These are phyloP conservation scores for Torymus auratus DNA, from an alignment of 2,888 invertebrate genomes.

Conservation along the genomic window DNA sequence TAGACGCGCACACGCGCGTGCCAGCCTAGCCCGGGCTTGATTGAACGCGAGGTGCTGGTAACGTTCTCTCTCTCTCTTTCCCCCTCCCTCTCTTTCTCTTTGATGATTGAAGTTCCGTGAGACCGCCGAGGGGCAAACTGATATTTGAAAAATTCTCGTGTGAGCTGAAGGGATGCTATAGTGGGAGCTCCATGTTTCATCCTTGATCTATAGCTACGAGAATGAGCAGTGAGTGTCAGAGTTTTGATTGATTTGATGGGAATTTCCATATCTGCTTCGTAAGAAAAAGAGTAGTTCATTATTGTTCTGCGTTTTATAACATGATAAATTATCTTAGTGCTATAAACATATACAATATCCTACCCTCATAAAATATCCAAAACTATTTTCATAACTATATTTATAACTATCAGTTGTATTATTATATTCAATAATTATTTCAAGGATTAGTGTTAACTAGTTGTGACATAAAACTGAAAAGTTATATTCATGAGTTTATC, in stretches of 20 bases:
- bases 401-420: too few relatives aligned
- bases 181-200: background rate
- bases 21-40: conserved; percentile 14
- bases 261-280: background rate
- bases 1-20: conserved; percentile 9
- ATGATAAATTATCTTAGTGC: too few relatives aligned
- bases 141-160: background rate
- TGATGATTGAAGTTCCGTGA: conserved; percentile 22
- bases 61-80: too few relatives aligned
- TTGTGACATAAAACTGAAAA: background rate
- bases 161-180: background rate
- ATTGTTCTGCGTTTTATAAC: too few relatives aligned
- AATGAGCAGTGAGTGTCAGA: background rate
- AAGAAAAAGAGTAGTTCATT: too few relatives aligned
- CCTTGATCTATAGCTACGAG: background rate
- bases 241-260: conserved; percentile 1
- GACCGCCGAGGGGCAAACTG: background rate
- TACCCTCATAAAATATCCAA: too few relatives aligned
- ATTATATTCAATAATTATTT: too few relatives aligned
- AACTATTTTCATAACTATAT: too few relatives aligned
- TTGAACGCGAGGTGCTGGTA: conserved; percentile 12
- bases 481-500: conserved; percentile 12
- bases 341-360: too few relatives aligned
- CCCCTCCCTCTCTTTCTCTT: background rate
- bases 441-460: too few relatives aligned